Evolutionary conservation across 2,113 vertebrate genomes (phyloP).

Genomic region (Scopus umbretta): DNA sequence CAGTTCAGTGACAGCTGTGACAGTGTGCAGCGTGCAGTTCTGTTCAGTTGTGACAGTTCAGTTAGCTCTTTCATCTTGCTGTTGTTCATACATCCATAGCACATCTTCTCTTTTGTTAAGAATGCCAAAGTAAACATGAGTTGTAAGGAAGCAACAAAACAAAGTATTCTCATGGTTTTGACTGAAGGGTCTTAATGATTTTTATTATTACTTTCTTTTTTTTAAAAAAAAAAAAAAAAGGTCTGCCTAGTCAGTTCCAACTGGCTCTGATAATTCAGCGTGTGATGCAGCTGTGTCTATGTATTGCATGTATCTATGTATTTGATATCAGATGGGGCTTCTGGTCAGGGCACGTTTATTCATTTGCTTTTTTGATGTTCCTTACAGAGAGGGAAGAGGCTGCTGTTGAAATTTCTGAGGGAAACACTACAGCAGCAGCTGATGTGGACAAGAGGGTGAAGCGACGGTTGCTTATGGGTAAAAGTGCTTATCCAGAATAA

Average conservation of each 20-base stretch:
- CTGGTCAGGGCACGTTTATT: neutral
- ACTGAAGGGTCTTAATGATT: neutral
- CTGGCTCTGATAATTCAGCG: neutral
- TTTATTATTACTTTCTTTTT: neutral
- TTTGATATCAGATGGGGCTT: neutral
- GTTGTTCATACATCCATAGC: neutral
- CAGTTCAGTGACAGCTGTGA: no score
- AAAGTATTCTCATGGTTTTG: neutral
- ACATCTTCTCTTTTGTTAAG: neutral
- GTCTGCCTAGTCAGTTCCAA: neutral
- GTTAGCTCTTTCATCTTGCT: neutral
- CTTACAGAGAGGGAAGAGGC: constrained; percentile 83
- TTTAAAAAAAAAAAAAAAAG: neutral
- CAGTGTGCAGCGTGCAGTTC: no score
- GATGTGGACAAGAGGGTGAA: constrained; percentile 97
- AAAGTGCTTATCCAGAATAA: neutral
- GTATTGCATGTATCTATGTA: neutral
- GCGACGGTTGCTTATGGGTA: constrained; percentile 95
- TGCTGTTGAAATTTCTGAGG: constrained; percentile 75
- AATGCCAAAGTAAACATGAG: neutral
- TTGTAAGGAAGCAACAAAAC: neutral
- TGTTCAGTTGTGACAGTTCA: neutral
- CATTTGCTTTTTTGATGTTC: neutral
- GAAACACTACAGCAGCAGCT: constrained; percentile 80
- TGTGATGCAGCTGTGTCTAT: neutral